These are phyloP conservation scores for Aphaenogaster rudis DNA, from an alignment of 1,140 invertebrate species.

Conservation along the genomic window DNA sequence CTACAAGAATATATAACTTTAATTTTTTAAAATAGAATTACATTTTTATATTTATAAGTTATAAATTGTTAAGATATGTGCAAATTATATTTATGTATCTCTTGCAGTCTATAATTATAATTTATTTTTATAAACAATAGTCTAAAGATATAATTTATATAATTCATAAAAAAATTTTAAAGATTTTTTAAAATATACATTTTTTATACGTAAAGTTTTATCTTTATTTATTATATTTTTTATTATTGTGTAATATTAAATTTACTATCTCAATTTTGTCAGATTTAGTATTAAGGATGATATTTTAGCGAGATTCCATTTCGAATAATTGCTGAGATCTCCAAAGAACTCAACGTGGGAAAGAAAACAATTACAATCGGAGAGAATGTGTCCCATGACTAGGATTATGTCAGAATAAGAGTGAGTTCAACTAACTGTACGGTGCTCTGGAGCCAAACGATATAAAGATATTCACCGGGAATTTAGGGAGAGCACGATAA, in stretches of 20 bases:
- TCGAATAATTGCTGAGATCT: slow-evolving; percentile 12
- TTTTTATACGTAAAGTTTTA: not conserved
- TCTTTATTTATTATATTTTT: not conserved
- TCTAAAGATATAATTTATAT: not conserved
- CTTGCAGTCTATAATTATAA: not conserved
- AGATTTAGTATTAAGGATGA: not conserved
- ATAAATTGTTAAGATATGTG: not conserved
- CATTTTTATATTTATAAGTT: not conserved
- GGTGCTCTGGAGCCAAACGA: not conserved
- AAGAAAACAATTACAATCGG: not conserved
- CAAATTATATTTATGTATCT: not conserved
- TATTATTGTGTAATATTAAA: not conserved
- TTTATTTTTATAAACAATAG: not conserved
- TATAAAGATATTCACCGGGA: not conserved
- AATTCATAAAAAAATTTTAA: not conserved
- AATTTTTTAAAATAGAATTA: not conserved
- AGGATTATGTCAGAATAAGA: not conserved
- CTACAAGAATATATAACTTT: too few relatives aligned
- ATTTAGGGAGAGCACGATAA: slow-evolving; percentile 61
- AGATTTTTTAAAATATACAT: not conserved
- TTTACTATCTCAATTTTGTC: not conserved
- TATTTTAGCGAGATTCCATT: not conserved
- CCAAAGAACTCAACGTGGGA: not conserved
- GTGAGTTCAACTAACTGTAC: slow-evolving; percentile 36
- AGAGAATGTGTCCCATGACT: slow-evolving; percentile 9